Evolutionary conservation across 2,797 vertebrate genomes (phyloP), one percentile per base, ranked within the genome.

Genomic region (Anabacerthia variegaticeps): DNA sequence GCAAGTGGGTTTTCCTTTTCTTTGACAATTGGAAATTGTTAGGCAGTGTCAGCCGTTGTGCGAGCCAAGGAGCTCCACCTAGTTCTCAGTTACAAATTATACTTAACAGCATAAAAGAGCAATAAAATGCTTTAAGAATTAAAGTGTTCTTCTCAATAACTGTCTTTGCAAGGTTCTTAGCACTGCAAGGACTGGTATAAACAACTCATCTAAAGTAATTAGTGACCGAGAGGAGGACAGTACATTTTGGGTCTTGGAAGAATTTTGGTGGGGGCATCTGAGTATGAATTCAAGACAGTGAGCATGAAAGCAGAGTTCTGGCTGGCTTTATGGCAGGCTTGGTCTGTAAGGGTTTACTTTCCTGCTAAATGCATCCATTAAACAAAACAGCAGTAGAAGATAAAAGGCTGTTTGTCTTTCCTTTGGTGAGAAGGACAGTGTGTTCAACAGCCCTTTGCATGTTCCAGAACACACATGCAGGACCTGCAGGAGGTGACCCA

Each of bases 401-500:
- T 52, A 30, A 66, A 69, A 85, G 44, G 10, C 4, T 84, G 58
- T 24, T 81, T 81, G 88, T 24, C 51, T 44, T 88, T 32, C 37
- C 20, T 91, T 54, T 93, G 56, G 26, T 55, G 74, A 76, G 75
- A 85, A 80, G 34, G 37, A 28, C 34, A 78, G 66, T 48, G 61
- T 72, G 46, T 78, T 94, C 28, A 97, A 0, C 43, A 72, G 41
- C 36, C 12, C 28, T 95, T 87, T 94, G 41, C 61, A 6, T 61
- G 12, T 97, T 98, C 36, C 77, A 99, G 99, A 85, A 99, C 98
- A 0, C 99, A 99, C 97, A 99, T 99, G 98, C 98, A 99, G 97
- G 99, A 99, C 96, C 98, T 99, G 27, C 98, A 99, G 97, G 98
- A 99, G 94, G 98, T 99, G 76, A 99, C 98, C 89, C 98, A 99